Base-by-base conservation (phyloP, 2,797 vertebrate species). In the Sarcophilus harrisii region DNA sequence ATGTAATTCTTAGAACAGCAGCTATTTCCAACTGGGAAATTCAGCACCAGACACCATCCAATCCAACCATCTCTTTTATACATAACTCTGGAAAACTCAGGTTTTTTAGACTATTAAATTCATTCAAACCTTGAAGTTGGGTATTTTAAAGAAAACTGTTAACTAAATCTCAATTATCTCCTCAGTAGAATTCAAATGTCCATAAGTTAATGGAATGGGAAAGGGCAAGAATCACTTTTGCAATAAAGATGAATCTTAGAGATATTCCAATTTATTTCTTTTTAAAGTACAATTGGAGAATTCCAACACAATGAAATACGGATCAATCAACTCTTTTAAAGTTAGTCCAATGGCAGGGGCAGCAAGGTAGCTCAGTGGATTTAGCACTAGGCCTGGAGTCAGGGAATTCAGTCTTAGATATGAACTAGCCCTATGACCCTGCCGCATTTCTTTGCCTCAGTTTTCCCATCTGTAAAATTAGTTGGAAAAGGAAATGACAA, bases 1-100 rank as follows among this genome's bases (percentile, higher is more conserved):
- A 96, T 90, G 92, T 38, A 28, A 90, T 16, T 59, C 24, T 38
- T n/a, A 32, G 16, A 93, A 96, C 92, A 90, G 92, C 62, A 90
- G 92, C 62, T 54, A 66, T 57, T 92, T 32, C 55, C 90, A 93
- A 94, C 73, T 32, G 58, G 94, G 55, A 93, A 62, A 94, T 95
- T 92, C 92, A 93, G 95, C 93, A 89, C 10, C 45, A 54, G 9
- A 54, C 4, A 54, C 30, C 29, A 62, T 13, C 30, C 29, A 62
- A 62, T 62, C 60, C 30, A 62, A 62, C 60, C 12, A 62, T 12
- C 60, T 32, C 30, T 62, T 30, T 5, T 32, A 62, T 62, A 62
- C 13, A 62, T 14, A 30, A 32, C 12, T 13, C 60, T 32, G 30
- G 60, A 62, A 62, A 62, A 45, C 0, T 12, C 5, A 9, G 90